Base-by-base conservation (phyloP, 2,797 vertebrate genomes). In the Falco peregrinus region DNA sequence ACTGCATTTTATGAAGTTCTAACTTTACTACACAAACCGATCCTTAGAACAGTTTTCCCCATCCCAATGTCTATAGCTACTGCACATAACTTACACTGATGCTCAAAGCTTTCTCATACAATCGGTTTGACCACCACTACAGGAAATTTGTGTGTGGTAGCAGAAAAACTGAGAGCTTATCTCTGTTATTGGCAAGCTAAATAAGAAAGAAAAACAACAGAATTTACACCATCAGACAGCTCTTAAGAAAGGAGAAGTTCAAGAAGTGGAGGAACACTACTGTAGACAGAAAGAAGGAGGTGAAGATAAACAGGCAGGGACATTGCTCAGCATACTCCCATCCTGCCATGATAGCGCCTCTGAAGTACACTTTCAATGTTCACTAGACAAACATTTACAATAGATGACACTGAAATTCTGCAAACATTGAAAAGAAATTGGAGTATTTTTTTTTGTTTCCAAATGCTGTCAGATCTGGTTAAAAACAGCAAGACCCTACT, bases 271-370 rank as follows among this genome's bases (percentile, higher is more conserved):
- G 50, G 37, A 74, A 51, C 6, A 51, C 12, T 6, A 22, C 11
- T 35, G 51, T 45, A 69, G 61, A 48, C 20, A 78, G 61, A 6
- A 26, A 45, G 47, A 83, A 16, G 25, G 12, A 93, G 68, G 14
- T 37, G 51, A 60, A 73, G 45, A 60, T 8, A 48, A 89, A 54
- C 10, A 53, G 29, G 18, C 41, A 82, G 47, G 76, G 48, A 54
- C 5, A 16, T 4, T 67, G 37, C 8, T 77, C 16, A 68, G 47
- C 0, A 3, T 8, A n/a, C 37, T 86, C 33, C 24, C 28, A 60
- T 39, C 16, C 63, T 25, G 26, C 16, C 35, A 47, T 3, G 2
- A 59, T 0, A 59, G 28, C 0, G 0, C 26, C 45, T n/a, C 57
- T 51, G 1, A 1, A 50, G 48, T 8, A 25, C 24, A 60, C 16